phyloP scores from a whole-genome alignment of 1,140 invertebrate genomes.

The Eufriesea mexicana region DNA sequence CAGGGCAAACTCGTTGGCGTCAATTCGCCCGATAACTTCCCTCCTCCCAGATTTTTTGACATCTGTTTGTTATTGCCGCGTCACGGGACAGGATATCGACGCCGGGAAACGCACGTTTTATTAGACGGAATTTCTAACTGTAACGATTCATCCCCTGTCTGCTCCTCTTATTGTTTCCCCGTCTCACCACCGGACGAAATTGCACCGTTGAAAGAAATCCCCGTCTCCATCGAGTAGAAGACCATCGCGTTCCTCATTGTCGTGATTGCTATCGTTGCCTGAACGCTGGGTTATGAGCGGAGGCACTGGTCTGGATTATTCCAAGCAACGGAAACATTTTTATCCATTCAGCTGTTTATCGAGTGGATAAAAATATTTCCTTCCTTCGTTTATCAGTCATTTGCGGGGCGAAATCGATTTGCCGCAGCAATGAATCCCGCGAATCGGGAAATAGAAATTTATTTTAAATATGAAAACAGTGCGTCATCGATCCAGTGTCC shows the following conservation, averaged over 20 bases:
- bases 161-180: conserved; percentile 56
- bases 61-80: conserved; percentile 61
- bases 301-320: background rate
- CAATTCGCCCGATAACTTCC: conserved; percentile 45
- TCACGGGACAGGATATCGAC: conserved; percentile 58
- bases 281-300: conserved; percentile 53
- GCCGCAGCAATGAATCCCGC: too few species aligned
- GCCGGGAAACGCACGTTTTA: conserved; percentile 54
- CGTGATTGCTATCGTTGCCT: conserved; percentile 57
- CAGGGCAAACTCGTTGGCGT: conserved; percentile 58
- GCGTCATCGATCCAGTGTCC: too few species aligned
- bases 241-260: conserved; percentile 32
- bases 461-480: too few species aligned
- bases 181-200: conserved; percentile 32
- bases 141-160: conserved; percentile 52
- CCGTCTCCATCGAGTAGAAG: background rate
- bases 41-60: conserved; percentile 13
- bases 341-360: too few species aligned
- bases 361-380: too few species aligned
- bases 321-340: background rate
- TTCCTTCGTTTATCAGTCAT: too few species aligned
- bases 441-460: too few species aligned
- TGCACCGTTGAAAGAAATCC: conserved; percentile 18
- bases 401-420: too few species aligned
- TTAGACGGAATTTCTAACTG: conserved; percentile 66